phyloP scores from a whole-genome alignment of 2,888 invertebrate species.

The Tiliacea citrago region DNA sequence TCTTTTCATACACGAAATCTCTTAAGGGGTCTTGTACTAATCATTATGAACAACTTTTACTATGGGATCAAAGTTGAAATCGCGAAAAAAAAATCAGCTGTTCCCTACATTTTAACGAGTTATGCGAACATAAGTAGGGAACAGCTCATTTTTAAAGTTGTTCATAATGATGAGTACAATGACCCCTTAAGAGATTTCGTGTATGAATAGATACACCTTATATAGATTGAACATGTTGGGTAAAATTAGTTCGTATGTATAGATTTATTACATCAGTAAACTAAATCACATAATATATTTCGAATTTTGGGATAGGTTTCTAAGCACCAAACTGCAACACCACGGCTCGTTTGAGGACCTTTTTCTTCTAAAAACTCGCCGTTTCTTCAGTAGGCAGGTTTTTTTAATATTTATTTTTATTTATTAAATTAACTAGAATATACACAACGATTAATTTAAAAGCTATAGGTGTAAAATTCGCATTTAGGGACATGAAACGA shows the following conservation, averaged over 20 bases:
- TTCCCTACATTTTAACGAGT: no score
- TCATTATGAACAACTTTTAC: no score
- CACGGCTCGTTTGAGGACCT: not conserved
- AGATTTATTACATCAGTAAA: not conserved
- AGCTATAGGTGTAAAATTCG: not conserved
- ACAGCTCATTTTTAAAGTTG: no score
- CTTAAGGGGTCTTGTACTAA: no score
- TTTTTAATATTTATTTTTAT: no score
- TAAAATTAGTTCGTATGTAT: not conserved
- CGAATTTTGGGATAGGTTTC: not conserved
- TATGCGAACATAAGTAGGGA: no score
- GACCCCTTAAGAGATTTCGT: no score
- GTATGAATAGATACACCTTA: no score
- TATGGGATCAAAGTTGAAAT: no score
- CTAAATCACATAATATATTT: not conserved
- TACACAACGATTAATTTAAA: not conserved
- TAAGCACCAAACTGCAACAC: not conserved
- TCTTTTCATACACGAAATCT: no score
- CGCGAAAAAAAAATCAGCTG: no score
- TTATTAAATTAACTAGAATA: not conserved
- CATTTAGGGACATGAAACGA: slow-evolving; percentile 6
- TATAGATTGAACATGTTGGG: not conserved
- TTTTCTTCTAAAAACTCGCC: not conserved
- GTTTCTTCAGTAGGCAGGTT: not conserved
- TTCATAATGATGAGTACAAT: no score